A percentile compares a stretch with the other conserved stretches of the same genome.
Evolutionary conservation across 2,888 invertebrate genomes (phyloP).

Genomic region (Ennomos erosarius): DNA sequence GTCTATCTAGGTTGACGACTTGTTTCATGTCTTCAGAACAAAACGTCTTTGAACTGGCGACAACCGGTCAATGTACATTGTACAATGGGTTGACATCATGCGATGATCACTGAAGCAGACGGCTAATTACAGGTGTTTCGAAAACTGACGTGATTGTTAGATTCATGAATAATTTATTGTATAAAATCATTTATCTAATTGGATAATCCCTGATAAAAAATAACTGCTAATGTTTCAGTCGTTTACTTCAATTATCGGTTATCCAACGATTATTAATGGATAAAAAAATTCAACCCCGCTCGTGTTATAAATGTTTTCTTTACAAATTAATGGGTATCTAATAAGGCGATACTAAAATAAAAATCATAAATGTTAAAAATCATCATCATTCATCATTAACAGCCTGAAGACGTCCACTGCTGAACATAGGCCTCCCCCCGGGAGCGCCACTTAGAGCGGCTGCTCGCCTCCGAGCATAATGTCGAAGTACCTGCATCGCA

Average conservation of each 20-base stretch:
- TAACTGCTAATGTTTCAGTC: neutral
- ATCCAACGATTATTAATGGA: neutral
- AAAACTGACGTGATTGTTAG: slow-evolving; percentile 18
- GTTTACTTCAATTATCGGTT: neutral
- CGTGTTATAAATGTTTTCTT: no score
- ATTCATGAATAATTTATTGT: slow-evolving; percentile 20
- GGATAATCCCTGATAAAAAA: slow-evolving; percentile 2
- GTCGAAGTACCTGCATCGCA: no score
- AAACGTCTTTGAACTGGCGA: slow-evolving; percentile 46
- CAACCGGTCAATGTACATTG: slow-evolving; percentile 53
- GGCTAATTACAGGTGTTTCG: slow-evolving; percentile 35
- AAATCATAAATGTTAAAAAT: no score
- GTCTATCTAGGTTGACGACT: slow-evolving; percentile 20
- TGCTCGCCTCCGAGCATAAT: no score
- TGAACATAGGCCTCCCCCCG: no score
- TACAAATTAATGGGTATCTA: no score
- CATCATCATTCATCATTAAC: no score
- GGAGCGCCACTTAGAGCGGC: no score
- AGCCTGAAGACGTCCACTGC: no score
- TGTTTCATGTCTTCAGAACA: slow-evolving; percentile 38
- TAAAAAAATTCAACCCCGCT: no score
- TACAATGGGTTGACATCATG: slow-evolving; percentile 54
- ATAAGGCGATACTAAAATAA: no score
- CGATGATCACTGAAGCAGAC: slow-evolving; percentile 55
- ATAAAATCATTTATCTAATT: slow-evolving; percentile 5